A percentile compares a stretch with the other conserved stretches of the same genome.
Evolutionary conservation across 2,888 invertebrate species (phyloP).

Genomic region (Athalia rosae): DNA sequence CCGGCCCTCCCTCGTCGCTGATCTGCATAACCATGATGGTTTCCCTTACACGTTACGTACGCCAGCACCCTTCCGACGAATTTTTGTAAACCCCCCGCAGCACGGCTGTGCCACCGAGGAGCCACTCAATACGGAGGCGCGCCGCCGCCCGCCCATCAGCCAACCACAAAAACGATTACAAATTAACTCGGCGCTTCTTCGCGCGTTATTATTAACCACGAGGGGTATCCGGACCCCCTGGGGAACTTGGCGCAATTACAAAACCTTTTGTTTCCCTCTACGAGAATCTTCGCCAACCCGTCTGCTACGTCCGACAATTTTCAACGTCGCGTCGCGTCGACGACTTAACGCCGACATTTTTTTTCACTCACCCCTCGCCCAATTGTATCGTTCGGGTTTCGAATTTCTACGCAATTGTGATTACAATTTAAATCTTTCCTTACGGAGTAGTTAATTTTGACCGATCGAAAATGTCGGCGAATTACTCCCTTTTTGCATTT

Average conservation of each 20-base stretch:
- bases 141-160: slow-evolving; percentile 60
- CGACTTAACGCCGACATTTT: slow-evolving; percentile 6
- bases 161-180: slow-evolving; percentile 68
- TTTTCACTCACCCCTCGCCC: not conserved
- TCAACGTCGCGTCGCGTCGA: slow-evolving; percentile 13
- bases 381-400: too few species aligned
- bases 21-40: slow-evolving; percentile 68
- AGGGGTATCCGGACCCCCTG: slow-evolving; percentile 50
- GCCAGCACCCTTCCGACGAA: slow-evolving; percentile 17
- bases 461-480: not conserved
- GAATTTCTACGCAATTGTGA: too few species aligned
- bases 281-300: slow-evolving; percentile 35
- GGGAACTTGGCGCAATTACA: slow-evolving; percentile 38
- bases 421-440: too few species aligned
- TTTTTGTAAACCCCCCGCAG: slow-evolving; percentile 15
- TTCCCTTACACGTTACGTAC: slow-evolving; percentile 51
- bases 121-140: slow-evolving; percentile 60
- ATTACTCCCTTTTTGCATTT: not conserved
- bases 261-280: slow-evolving; percentile 37
- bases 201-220: slow-evolving; percentile 66
- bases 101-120: slow-evolving; percentile 6
- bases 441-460: too few species aligned
- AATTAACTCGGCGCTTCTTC: slow-evolving; percentile 69
- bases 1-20: slow-evolving; percentile 55
- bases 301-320: slow-evolving; percentile 11